These are phyloP conservation scores for Zaprionus ghesquierei DNA, from an alignment of 1,140 invertebrate genomes.

Conservation along the genomic window DNA sequence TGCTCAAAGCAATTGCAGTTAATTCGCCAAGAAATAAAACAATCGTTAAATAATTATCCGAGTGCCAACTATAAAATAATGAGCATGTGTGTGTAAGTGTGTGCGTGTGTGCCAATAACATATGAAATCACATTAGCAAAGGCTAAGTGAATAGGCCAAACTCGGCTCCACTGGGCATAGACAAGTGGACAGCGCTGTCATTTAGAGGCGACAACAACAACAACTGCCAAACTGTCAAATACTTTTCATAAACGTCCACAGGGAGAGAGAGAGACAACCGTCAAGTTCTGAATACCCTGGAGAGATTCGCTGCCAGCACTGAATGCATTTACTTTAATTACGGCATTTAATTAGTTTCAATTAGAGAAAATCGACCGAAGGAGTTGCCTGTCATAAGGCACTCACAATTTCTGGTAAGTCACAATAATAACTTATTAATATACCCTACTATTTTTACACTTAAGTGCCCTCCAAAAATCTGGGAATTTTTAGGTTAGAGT, in stretches of 20 bases:
- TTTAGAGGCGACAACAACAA: conserved; percentile 5
- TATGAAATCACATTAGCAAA: not conserved
- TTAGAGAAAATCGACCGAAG: too few species aligned
- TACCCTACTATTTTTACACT: too few species aligned
- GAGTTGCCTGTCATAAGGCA: conserved; percentile 2
- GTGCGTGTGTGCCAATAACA: not conserved
- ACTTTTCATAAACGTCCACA: not conserved
- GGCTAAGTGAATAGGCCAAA: not conserved
- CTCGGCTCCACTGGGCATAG: conserved; percentile 4
- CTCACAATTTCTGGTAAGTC: conserved; percentile 50
- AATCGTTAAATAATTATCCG: conserved; percentile 5
- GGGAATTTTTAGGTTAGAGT: too few species aligned
- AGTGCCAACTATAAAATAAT: conserved; percentile 21
- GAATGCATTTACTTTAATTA: conserved; percentile 46
- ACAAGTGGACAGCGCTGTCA: not conserved
- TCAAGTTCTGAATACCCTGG: conserved; percentile 12
- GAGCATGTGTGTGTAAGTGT: not conserved
- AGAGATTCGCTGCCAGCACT: conserved; percentile 20
- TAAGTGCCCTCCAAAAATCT: too few species aligned
- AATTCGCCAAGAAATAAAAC: not conserved
- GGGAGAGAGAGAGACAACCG: not conserved
- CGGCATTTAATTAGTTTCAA: conserved; percentile 46
- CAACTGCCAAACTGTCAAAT: conserved; percentile 21
- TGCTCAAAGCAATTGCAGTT: not conserved
- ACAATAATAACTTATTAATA: not conserved